Base-by-base conservation (phyloP, 2,113 vertebrate species). In the Cavia porcellus region DNA sequence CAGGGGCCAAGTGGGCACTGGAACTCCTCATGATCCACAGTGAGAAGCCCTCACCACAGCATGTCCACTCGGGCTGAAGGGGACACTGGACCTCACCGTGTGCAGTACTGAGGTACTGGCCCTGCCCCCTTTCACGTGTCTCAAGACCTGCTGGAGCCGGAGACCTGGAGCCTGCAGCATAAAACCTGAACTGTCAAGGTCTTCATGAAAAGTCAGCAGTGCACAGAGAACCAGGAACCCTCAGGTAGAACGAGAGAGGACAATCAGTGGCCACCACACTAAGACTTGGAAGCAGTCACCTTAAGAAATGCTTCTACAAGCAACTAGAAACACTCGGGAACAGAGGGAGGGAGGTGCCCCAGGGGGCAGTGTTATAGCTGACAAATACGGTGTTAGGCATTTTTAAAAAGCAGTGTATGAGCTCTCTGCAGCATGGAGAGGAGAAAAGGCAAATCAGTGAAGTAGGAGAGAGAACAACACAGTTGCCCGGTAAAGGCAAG, bases 31-130 rank as follows among this genome's bases (percentile, higher is more conserved):
- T 6, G 4, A 52, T 45, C 1, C 19, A 24, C 30, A n/a, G n/a
- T 55, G 50, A 24, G 84, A 30, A 30, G 28, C 7, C 38, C 50
- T 19, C 38, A 24, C 72, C 17, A 47, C 7, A 10, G 32, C 9
- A 7, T 8, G 35, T 3, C 45, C 38, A 0, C 10, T 5, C 7
- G 3, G 20, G 45, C 30, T 47, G 19, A 24, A 14, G 20, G n/a
- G 35, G 22, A 38, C 35, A 47, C 22, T 19, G 32, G 32, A 12
- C 45, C n/a, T n/a, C 35, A 28, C 28, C 3, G 0, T 1, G 1
- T 17, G 47, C 59, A 50, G 1, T n/a, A 25, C 45, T 3, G 32
- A 19, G 7, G n/a, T 8, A 2, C 38, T 17, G 17, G 8, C 10
- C 13, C 81, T 45, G 10, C 59, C 19, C 42, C 75, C 42, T 0